These are phyloP conservation scores for Capromys pilorides DNA, from an alignment of 2,797 vertebrate species.

Conservation along the genomic window DNA sequence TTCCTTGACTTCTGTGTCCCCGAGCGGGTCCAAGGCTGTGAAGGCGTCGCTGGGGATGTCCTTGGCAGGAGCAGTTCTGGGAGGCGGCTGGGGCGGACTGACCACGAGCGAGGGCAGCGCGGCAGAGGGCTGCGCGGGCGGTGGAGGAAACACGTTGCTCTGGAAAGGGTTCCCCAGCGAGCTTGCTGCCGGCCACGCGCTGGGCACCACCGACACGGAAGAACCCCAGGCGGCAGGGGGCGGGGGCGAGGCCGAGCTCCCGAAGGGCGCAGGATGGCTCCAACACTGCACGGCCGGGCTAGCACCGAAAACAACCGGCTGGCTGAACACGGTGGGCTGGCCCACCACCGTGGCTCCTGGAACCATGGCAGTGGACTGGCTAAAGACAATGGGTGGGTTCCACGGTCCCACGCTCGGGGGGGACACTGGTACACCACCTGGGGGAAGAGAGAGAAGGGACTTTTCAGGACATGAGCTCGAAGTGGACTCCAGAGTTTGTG, in stretches of 20 bases:
- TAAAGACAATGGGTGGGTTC: slow-evolving; percentile 85
- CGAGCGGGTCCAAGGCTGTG: slow-evolving; percentile 94
- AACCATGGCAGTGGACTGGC: slow-evolving; percentile 81
- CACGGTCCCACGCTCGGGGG: slow-evolving; percentile 86
- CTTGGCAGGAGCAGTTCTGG: slow-evolving; percentile 85
- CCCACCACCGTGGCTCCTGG: slow-evolving; percentile 81
- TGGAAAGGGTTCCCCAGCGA: slow-evolving; percentile 91
- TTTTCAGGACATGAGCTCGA: neutral
- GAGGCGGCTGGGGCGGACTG: slow-evolving; percentile 89
- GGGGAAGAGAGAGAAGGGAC: slow-evolving; percentile 31
- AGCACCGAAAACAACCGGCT: slow-evolving; percentile 86
- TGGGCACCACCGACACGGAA: slow-evolving; percentile 77
- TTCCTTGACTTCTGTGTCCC: slow-evolving; percentile 93
- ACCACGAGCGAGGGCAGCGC: slow-evolving; percentile 76
- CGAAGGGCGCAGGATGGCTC: slow-evolving; percentile 88
- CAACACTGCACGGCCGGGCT: slow-evolving; percentile 87
- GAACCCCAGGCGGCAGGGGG: slow-evolving; percentile 88
- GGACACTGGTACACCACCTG: slow-evolving; percentile 89
- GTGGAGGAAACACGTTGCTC: slow-evolving; percentile 84
- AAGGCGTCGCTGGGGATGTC: slow-evolving; percentile 92
- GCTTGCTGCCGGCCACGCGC: slow-evolving; percentile 87
- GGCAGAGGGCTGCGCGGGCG: slow-evolving; percentile 78
- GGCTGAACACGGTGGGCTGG: slow-evolving; percentile 84
- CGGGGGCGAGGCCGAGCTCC: slow-evolving; percentile 80
- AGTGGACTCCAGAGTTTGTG: neutral